Conservation (phyloP, 2,113 vertebrate species). For the Phasianus colchicus region DNA sequence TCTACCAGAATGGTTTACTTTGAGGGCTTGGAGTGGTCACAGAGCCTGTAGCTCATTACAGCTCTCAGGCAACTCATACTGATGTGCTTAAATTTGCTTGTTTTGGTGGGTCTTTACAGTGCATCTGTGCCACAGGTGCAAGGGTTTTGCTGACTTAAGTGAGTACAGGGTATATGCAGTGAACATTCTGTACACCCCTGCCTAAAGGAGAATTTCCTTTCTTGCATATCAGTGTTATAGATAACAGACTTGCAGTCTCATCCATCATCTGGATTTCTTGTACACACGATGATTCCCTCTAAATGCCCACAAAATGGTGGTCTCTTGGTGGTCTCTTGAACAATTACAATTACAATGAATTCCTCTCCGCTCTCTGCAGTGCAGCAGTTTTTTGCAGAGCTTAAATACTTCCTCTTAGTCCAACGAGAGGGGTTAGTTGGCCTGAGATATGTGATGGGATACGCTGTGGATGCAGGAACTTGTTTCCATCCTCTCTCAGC, state of each 20-base stretch:
- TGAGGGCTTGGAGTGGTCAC: background rate
- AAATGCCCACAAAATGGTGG: background rate
- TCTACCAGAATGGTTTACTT: background rate
- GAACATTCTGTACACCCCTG: background rate
- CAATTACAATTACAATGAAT: background rate
- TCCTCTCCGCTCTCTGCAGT: background rate
- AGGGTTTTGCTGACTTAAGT: background rate
- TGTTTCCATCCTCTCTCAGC: accelerated
- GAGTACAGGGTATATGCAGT: accelerated
- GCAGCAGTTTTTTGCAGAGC: background rate
- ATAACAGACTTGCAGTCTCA: background rate
- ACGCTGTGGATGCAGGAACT: background rate
- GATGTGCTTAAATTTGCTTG: background rate
- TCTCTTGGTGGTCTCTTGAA: background rate
- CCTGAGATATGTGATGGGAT: background rate
- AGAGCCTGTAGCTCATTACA: background rate
- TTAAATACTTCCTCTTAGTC: background rate
- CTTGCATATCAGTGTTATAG: background rate
- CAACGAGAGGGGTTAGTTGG: background rate
- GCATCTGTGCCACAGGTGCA: background rate
- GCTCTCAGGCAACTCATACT: accelerated
- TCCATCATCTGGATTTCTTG: background rate
- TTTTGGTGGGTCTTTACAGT: background rate
- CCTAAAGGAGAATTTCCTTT: background rate
- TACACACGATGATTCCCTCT: background rate